phyloP scores from a whole-genome alignment of 2,888 invertebrate species.

The Cordilura impudica region DNA sequence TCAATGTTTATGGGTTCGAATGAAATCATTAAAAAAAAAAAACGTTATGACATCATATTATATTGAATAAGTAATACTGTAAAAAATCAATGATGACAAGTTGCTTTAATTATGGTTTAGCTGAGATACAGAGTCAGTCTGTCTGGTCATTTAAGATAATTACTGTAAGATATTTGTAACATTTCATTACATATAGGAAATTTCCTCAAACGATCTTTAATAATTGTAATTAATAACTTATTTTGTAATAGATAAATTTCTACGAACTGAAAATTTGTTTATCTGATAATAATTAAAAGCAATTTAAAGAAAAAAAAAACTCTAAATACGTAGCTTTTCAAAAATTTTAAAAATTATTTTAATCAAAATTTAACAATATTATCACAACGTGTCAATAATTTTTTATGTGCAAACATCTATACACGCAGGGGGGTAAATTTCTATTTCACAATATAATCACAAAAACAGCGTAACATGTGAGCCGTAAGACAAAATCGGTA shows the following conservation, averaged over 20 bases:
- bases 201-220: neutral
- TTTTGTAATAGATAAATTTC: too few species aligned
- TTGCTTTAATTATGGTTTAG: conserved; percentile 21
- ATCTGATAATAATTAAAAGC: conserved; percentile 12
- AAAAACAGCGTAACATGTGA: too few species aligned
- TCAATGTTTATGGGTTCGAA: neutral
- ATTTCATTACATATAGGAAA: too few species aligned
- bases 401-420: too few species aligned
- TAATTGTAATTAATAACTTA: too few species aligned
- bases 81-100: conserved; percentile 34
- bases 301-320: conserved; percentile 28
- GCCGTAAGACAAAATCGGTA: too few species aligned
- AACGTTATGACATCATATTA: neutral
- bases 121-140: conserved; percentile 10
- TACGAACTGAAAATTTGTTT: neutral
- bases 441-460: too few species aligned
- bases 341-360: too few species aligned
- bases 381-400: too few species aligned
- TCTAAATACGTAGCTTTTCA: too few species aligned
- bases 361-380: too few species aligned
- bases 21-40: neutral
- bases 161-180: neutral
- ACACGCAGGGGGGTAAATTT: too few species aligned
- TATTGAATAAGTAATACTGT: conserved; percentile 12
- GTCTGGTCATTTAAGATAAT: conserved; percentile 20